Conservation (phyloP, 2,113 vertebrate genomes). For the Oreocharis arfaki region DNA sequence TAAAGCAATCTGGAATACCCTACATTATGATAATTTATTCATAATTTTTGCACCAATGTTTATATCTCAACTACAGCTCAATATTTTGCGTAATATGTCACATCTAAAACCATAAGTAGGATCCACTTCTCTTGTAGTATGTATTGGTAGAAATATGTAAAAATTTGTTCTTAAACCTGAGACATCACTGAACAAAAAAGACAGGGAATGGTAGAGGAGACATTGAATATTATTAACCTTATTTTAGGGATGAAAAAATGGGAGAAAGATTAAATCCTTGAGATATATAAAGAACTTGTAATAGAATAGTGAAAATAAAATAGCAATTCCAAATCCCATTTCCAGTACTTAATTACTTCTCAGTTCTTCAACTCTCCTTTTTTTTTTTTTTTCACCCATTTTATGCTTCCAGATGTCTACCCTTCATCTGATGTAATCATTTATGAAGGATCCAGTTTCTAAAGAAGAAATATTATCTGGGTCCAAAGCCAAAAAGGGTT, state of each 20-base stretch:
- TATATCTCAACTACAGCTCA: not conserved
- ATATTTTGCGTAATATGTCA: not conserved
- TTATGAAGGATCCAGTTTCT: not conserved
- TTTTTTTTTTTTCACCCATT: not conserved
- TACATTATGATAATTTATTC: not conserved
- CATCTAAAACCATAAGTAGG: not conserved
- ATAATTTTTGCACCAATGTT: not conserved
- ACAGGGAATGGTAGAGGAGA: not conserved
- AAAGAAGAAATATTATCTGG: not conserved
- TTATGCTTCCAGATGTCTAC: not conserved
- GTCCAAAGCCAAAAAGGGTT: not conserved
- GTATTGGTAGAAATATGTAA: not conserved
- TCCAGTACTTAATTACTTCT: constrained; percentile 45
- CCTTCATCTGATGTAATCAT: not conserved
- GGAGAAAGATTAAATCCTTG: constrained; percentile 12
- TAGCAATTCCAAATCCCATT: constrained; percentile 23
- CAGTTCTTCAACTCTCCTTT: not conserved
- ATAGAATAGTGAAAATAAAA: constrained; percentile 27
- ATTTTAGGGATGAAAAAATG: not conserved
- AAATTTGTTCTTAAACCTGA: not conserved
- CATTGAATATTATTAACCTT: constrained; percentile 1
- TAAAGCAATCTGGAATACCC: not conserved
- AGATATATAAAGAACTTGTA: constrained; percentile 7
- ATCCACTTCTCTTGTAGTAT: not conserved
- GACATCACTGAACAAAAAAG: not conserved